Percentiles rank a stretch among this genome's conserved stretches.
Evolutionary conservation across 1,140 invertebrate species (phyloP).

Genomic region (Dendroctonus ponderosae): DNA sequence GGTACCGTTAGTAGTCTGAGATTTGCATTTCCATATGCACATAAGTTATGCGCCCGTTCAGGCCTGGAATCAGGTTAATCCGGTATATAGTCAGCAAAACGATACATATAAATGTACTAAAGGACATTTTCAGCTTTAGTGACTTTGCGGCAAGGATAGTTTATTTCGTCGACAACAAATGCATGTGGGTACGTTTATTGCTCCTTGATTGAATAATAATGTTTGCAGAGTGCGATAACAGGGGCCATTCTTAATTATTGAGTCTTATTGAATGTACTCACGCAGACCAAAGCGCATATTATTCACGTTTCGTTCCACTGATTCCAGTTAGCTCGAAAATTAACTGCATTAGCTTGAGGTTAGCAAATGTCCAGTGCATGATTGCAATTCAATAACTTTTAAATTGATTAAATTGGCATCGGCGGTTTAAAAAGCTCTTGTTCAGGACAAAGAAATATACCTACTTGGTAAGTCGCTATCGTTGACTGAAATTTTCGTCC

Average conservation of each 20-base stretch:
- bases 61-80: constrained; percentile 31
- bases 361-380: too few species aligned
- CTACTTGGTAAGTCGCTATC: too few species aligned
- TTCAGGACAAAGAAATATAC: too few species aligned
- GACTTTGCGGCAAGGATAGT: constrained; percentile 7
- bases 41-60: constrained; percentile 32
- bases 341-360: too few species aligned
- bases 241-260: constrained; percentile 7
- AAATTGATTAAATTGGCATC: too few species aligned
- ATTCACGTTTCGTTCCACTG: too few species aligned
- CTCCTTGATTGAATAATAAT: constrained; percentile 20
- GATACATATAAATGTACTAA: neutral
- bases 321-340: too few species aligned
- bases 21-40: constrained; percentile 30
- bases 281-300: neutral
- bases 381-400: too few species aligned
- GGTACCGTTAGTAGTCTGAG: constrained; percentile 14
- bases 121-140: constrained; percentile 23
- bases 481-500: too few species aligned
- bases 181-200: constrained; percentile 22
- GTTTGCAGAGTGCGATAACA: constrained; percentile 13
- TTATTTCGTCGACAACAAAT: too few species aligned
- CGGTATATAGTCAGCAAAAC: constrained; percentile 17
- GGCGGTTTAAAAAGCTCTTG: too few species aligned
- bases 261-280: constrained; percentile 9